A percentile compares a stretch with the other conserved stretches of the same genome.
These are phyloP conservation scores for Erebia ligea DNA, from an alignment of 2,888 invertebrate genomes.

Conservation along the genomic window DNA sequence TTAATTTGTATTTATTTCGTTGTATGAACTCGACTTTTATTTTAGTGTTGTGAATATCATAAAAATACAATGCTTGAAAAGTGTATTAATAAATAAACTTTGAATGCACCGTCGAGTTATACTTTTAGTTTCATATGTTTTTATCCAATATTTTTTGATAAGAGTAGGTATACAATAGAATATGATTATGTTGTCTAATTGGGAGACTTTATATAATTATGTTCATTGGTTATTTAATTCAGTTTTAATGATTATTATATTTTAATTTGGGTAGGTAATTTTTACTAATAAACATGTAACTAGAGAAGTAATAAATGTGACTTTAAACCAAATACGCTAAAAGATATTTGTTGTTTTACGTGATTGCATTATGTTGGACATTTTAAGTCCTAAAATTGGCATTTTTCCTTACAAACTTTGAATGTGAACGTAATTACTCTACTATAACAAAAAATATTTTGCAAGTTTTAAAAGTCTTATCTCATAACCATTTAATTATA, in stretches of 20 bases:
- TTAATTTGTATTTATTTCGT: constrained; percentile 14
- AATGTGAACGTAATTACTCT: neutral
- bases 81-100: neutral
- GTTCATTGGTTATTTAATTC: constrained; percentile 35
- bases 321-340: constrained; percentile 60
- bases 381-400: neutral
- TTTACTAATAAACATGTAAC: constrained; percentile 52
- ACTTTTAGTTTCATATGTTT: neutral
- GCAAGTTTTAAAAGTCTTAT: neutral
- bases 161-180: neutral
- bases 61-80: constrained; percentile 8
- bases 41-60: constrained; percentile 1
- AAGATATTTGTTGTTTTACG: constrained; percentile 38
- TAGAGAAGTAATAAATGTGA: constrained; percentile 79
- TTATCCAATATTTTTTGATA: constrained; percentile 42
- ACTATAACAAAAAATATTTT: neutral
- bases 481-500: neutral
- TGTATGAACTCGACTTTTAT: constrained; percentile 15
- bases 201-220: constrained; percentile 15
- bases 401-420: neutral
- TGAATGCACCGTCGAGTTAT: constrained; percentile 20
- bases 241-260: constrained; percentile 45
- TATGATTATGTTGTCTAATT: constrained; percentile 22
- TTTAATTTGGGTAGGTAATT: constrained; percentile 49
- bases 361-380: neutral